Conservation (phyloP, 2,797 vertebrate species). For the Kryptopterus vitreolus region DNA sequence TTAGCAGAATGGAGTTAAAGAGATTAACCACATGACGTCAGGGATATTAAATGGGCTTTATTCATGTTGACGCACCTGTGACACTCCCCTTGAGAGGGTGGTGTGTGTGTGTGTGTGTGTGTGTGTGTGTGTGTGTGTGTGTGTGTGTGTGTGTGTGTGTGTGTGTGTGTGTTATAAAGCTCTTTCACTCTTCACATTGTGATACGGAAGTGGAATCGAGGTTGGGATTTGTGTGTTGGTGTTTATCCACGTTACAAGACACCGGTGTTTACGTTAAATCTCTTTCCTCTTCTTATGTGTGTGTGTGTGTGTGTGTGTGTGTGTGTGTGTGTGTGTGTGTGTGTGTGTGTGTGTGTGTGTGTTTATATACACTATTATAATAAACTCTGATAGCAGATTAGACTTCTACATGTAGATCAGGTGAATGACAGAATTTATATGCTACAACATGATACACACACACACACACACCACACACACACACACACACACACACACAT, state of each 20-base stretch:
- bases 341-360: not conserved
- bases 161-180: conserved; percentile 33
- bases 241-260: conserved; percentile 8
- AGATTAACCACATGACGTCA: conserved; percentile 57
- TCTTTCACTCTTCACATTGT: conserved; percentile 27
- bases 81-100: conserved; percentile 33
- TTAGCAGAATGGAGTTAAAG: conserved; percentile 53
- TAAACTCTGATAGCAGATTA: not conserved
- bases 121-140: conserved; percentile 39
- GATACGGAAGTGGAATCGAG: conserved; percentile 19
- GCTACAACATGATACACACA: not conserved
- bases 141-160: conserved; percentile 29
- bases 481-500: not conserved
- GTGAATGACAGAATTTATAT: not conserved
- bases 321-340: not conserved
- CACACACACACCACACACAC: not conserved
- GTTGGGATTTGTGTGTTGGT: conserved; percentile 9
- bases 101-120: conserved; percentile 26
- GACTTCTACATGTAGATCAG: not conserved
- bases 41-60: conserved; percentile 56
- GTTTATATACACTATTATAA: not conserved
- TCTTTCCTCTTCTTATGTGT: not conserved
- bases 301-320: not conserved
- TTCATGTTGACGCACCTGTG: conserved; percentile 49
- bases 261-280: not conserved